Base-by-base conservation (phyloP, 2,888 invertebrate genomes). In the Congeria kusceri region DNA sequence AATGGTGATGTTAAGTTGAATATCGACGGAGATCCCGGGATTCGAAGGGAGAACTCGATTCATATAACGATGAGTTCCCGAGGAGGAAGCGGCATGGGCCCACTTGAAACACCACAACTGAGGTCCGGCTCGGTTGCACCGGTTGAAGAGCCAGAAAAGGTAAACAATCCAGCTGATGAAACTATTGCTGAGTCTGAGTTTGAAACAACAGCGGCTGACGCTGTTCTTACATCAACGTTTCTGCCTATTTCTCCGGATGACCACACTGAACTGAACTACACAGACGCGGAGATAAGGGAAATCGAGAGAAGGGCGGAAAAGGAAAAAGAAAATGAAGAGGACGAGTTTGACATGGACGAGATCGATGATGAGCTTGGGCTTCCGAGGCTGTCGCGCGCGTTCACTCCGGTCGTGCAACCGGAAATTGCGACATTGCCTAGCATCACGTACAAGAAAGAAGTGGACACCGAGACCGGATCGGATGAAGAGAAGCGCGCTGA, bases 361-460 rank as follows among this genome's bases (percentile, higher is more conserved):
- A 71, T 83, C 13, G 83, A 83, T 63, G 83, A 83, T 56, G 83
- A 83, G 32, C 65, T 83, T 4, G 83, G 83, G 9, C 65, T 83
- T 7, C 83, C 83, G 7, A 74, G 83, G 56, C 62, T 83, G 56
- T 83, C 83, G 15, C 61, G 78, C 15, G 83, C 79, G 11, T 83
- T 83, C 29, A 83, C 83, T 7, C 83, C 83, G n/a, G 64, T 80
- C 7, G 57, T 64, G 3, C 70, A 64, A n/a, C 39, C 39, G 15
- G 73, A 72, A 25, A 63, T 62, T 29, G 65, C 79, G 18, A 58
- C 61, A 20, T 25, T 83, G 15, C 83, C 83, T 23, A 59, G 65
- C 23, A 44, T 83, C 5, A 56, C 69, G 11, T 83, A 71, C 46
- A 83, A 67, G 72, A 83, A 80, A 64, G 62, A 70, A 53, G 15